Percentiles rank a stretch among this genome's conserved stretches.
phyloP scores from a whole-genome alignment of 1,140 invertebrate genomes.

The Neodiprion pinetum region DNA sequence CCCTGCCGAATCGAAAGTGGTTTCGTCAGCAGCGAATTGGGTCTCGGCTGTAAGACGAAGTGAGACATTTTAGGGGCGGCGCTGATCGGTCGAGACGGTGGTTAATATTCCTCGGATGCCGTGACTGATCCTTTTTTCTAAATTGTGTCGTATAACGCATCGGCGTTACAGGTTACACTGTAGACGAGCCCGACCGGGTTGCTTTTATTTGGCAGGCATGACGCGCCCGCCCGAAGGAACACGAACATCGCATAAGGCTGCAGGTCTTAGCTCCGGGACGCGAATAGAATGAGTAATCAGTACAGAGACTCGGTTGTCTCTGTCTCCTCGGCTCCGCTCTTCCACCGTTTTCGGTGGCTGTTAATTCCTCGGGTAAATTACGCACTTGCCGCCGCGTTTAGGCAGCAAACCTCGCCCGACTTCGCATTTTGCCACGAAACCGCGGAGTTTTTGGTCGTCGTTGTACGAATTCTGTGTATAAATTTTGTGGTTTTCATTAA shows the following conservation, averaged over 20 bases:
- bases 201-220: not conserved
- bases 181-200: not conserved
- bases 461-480: too few species aligned
- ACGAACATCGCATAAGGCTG: not conserved
- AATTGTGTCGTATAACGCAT: not conserved
- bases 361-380: slow-evolving; percentile 7
- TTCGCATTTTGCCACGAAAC: too few species aligned
- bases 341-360: not conserved
- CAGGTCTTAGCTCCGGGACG: slow-evolving; percentile 1
- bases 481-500: too few species aligned
- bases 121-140: not conserved
- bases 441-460: too few species aligned
- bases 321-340: not conserved
- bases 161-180: not conserved
- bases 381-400: not conserved
- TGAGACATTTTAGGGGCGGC: too few species aligned
- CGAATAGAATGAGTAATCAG: slow-evolving; percentile 7
- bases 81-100: too few species aligned
- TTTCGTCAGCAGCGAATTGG: too few species aligned
- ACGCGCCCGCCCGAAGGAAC: not conserved
- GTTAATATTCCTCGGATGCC: too few species aligned
- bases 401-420: too few species aligned
- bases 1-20: too few species aligned
- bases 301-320: slow-evolving; percentile 1
- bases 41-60: too few species aligned